phyloP scores from a whole-genome alignment of 2,888 invertebrate species.

The Oscheius sp. region DNA sequence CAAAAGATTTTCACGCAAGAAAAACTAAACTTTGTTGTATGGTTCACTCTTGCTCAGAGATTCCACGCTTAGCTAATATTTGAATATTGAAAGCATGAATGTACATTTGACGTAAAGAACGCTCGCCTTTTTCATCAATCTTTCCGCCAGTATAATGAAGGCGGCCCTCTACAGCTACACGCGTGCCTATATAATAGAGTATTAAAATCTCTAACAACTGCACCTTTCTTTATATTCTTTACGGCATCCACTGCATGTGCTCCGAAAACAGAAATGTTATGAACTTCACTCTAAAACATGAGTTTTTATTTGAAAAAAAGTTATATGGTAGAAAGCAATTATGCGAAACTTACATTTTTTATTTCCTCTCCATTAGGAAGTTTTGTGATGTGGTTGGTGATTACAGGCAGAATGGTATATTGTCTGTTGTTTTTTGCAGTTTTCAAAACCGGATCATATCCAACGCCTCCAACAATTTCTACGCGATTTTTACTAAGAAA shows the following conservation, averaged over 20 bases:
- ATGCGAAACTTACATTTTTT: constrained; percentile 34
- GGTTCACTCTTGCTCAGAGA: background rate
- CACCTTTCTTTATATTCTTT: constrained; percentile 50
- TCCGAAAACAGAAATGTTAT: constrained; percentile 61
- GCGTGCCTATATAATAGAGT: constrained; percentile 49
- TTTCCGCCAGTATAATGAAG: constrained; percentile 62
- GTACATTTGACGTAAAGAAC: constrained; percentile 54
- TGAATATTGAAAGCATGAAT: constrained; percentile 58
- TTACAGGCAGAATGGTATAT: constrained; percentile 59
- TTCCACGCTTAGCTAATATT: constrained; percentile 43
- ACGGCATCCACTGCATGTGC: constrained; percentile 47
- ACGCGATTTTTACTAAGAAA: constrained; percentile 60
- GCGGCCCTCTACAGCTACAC: constrained; percentile 62
- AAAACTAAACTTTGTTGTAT: background rate
- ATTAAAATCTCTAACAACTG: background rate
- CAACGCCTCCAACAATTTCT: constrained; percentile 66
- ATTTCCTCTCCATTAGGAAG: constrained; percentile 38
- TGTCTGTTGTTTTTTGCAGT: constrained; percentile 54
- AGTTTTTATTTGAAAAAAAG: background rate
- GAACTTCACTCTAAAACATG: constrained; percentile 51
- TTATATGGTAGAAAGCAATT: background rate
- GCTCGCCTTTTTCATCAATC: constrained; percentile 56
- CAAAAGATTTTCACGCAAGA: constrained; percentile 1
- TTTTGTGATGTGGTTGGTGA: constrained; percentile 57
- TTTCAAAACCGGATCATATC: constrained; percentile 51